Evolutionary conservation across 1,140 invertebrate species (phyloP).

Genomic region (Drosophila ercepeae): DNA sequence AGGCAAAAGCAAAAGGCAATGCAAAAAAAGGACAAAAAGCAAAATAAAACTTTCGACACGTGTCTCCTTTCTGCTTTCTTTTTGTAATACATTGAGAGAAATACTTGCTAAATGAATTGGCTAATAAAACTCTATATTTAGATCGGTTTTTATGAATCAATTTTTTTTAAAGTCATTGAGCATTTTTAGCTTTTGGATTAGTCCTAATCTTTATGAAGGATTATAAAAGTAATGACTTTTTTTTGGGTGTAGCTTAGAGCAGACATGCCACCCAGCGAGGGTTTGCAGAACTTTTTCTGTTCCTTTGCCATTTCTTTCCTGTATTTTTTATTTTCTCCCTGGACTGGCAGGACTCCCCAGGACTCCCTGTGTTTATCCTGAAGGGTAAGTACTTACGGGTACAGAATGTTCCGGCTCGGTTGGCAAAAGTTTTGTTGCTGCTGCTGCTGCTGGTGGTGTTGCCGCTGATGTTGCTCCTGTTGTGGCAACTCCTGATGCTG

Average conservation of each 20-base stretch:
- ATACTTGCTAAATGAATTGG: neutral
- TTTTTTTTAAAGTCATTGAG: neutral
- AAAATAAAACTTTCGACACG: constrained; percentile 57
- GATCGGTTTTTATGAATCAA: neutral
- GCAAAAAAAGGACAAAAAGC: constrained; percentile 6
- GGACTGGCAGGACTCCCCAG: too few relatives aligned
- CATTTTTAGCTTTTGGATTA: neutral
- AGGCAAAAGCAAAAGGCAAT: constrained; percentile 10
- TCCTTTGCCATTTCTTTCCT: constrained; percentile 10
- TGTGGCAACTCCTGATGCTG: constrained; percentile 32
- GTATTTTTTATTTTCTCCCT: constrained; percentile 3
- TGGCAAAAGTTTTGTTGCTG: constrained; percentile 78
- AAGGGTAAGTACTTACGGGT: constrained; percentile 78
- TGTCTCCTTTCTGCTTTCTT: constrained; percentile 30
- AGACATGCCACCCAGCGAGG: constrained; percentile 9
- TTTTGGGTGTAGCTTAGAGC: constrained; percentile 1
- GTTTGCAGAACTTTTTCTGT: constrained; percentile 32
- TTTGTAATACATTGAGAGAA: constrained; percentile 12
- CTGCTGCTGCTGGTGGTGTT: constrained; percentile 35
- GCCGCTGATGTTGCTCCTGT: constrained; percentile 36
- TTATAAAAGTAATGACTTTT: neutral
- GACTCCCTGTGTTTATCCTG: neutral
- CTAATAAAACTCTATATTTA: neutral
- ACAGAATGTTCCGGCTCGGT: constrained; percentile 83
- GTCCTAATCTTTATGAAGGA: neutral